Evolutionary conservation across 2,113 vertebrate genomes (phyloP), one percentile per base, ranked within the genome.

Genomic region (Semnornis frantzii): DNA sequence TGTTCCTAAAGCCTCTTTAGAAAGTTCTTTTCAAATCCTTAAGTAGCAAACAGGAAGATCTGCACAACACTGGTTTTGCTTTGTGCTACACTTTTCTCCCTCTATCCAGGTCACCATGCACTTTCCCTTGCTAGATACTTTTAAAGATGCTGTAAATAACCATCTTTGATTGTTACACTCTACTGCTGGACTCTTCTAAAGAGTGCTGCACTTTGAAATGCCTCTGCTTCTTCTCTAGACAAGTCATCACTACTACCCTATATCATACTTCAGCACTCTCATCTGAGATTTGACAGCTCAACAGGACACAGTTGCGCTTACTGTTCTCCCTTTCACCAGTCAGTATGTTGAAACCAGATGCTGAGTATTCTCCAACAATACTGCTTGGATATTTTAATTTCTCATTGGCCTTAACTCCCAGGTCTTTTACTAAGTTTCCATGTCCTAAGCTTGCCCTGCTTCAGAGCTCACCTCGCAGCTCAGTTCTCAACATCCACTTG

Each of bases 61-160:
- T 37, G 8, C 39, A 55, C 8, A 54, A 34, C 0, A 1, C 11
- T 60, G 39, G 23, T 87, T 62, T 42, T 83, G 37, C n/a, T 82
- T 90, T 85, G 27, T 37, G 54, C 52, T 78, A 60, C 14, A 46
- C n/a, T 85, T 78, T 37, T 59, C n/a, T 80, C 5, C 31, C 28
- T 57, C 52, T 91, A 57, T 76, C 28, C 74, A 92, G 89, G 89
- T 59, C 71, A 91, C 57, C n/a, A 42, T 6, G 15, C 24, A 65
- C 33, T 74, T 81, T 88, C 31, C 20, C 15, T 58, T 71, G 63
- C 7, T 58, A 79, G 59, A 15, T 80, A 71, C 70, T 94, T 70
- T 66, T 46, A 89, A 89, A 71, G 39, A 19, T 66, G 46, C 37
- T 92, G 79, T 82, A 93, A 93, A 94, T 87, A 92, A 42, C 12